phyloP scores from a whole-genome alignment of 1,140 invertebrate species.

The Drosophila lacteicornis region DNA sequence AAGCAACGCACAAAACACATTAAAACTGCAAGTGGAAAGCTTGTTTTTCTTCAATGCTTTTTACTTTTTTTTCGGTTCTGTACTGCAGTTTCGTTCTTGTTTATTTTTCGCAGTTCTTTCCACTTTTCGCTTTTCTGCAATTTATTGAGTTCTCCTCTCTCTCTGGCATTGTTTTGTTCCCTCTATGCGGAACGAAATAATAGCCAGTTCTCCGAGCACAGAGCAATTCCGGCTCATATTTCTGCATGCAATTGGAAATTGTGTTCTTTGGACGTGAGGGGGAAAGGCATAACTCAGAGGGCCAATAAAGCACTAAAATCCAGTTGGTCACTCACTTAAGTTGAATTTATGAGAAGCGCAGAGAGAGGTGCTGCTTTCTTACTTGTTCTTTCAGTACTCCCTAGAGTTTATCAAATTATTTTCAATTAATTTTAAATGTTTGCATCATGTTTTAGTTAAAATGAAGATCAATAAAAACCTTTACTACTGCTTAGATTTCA shows the following conservation, averaged over 20 bases:
- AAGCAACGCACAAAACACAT: conserved; percentile 80
- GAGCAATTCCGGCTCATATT: conserved; percentile 37
- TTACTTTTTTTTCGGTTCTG: conserved; percentile 13
- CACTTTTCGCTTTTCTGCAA: conserved; percentile 59
- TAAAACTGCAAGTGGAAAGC: conserved; percentile 80
- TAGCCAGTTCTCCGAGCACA: conserved; percentile 31
- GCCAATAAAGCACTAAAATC: conserved; percentile 57
- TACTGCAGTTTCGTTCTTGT: conserved; percentile 54
- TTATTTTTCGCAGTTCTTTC: conserved; percentile 59
- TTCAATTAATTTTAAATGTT: background rate
- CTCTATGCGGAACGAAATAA: conserved; percentile 38
- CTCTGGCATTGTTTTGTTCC: conserved; percentile 54
- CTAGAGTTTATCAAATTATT: background rate
- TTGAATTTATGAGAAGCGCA: conserved; percentile 38
- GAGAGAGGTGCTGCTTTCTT: background rate
- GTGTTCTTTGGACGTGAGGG: conserved; percentile 6
- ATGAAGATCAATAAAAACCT: background rate
- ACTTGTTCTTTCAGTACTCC: background rate
- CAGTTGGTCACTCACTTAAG: conserved; percentile 54
- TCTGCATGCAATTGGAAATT: conserved; percentile 55
- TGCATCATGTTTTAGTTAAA: background rate
- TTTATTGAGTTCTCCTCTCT: conserved; percentile 68
- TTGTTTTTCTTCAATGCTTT: conserved; percentile 43
- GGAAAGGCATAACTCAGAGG: conserved; percentile 48
- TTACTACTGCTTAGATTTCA: background rate